Conservation (phyloP, 2,888 invertebrate genomes). For the Periphyllus acericola region DNA sequence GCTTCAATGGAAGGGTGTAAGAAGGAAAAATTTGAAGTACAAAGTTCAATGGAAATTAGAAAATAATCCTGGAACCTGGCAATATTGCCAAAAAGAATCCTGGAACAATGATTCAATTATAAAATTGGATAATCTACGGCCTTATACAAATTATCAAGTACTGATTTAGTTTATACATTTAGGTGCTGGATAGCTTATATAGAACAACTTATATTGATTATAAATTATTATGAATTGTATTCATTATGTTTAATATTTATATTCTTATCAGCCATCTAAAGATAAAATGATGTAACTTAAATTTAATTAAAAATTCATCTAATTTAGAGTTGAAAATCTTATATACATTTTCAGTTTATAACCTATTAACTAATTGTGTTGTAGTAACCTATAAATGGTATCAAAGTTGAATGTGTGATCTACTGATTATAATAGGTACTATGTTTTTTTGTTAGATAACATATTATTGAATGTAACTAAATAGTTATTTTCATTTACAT, state of each 20-base stretch:
- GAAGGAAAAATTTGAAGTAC: conserved; percentile 67
- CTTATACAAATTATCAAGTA: conserved; percentile 91
- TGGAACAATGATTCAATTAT: conserved; percentile 74
- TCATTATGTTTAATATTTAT: background rate
- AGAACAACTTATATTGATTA: background rate
- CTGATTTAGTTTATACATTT: conserved; percentile 63
- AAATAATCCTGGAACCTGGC: conserved; percentile 79
- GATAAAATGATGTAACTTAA: background rate
- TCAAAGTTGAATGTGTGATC: conserved; percentile 14
- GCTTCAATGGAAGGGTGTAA: conserved; percentile 76
- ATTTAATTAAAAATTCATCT: conserved; percentile 24
- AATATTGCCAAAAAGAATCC: conserved; percentile 80
- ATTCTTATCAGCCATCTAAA: background rate
- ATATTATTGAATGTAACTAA: too few species aligned
- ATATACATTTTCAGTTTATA: background rate
- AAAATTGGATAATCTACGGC: conserved; percentile 80
- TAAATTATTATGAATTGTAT: background rate
- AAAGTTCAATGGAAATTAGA: conserved; percentile 82
- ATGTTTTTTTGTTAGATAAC: background rate
- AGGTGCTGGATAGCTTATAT: conserved; percentile 20
- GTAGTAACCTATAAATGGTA: background rate
- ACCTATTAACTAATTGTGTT: background rate
- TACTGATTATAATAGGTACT: background rate
- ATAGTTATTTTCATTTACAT: too few species aligned
- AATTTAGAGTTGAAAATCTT: background rate